A percentile compares a stretch with the other conserved stretches of the same genome.
Conservation (phyloP, 2,888 invertebrate genomes). For the Tillus elongatus region DNA sequence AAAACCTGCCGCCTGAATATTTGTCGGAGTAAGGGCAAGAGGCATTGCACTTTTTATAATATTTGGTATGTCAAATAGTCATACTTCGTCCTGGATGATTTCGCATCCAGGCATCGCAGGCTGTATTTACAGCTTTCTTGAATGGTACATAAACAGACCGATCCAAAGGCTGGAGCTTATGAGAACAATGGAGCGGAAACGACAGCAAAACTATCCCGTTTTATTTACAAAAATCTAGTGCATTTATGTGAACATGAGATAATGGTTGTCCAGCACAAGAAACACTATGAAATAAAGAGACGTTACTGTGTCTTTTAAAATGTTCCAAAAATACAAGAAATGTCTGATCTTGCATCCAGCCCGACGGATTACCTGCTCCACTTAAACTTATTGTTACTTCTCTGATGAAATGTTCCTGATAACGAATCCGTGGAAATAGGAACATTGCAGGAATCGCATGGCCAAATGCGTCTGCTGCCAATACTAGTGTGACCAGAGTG, state of each 20-base stretch:
- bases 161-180: too few relatives aligned
- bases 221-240: conserved; percentile 19
- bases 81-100: conserved; percentile 17
- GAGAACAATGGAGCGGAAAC: conserved; percentile 17
- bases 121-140: conserved; percentile 18
- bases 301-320: not conserved
- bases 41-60: conserved; percentile 7
- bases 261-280: conserved; percentile 7
- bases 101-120: conserved; percentile 18
- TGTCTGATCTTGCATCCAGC: conserved; percentile 16
- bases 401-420: too few relatives aligned
- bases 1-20: too few relatives aligned
- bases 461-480: not conserved
- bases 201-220: conserved; percentile 17
- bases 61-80: conserved; percentile 10
- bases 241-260: conserved; percentile 11
- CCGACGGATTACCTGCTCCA: conserved; percentile 14
- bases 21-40: conserved; percentile 10
- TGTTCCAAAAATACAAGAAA: conserved; percentile 1
- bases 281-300: too few relatives aligned
- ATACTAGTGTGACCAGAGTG: not conserved
- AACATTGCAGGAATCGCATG: conserved; percentile 14
- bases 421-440: conserved; percentile 22
- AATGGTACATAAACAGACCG: conserved; percentile 19
- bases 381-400: conserved; percentile 11